These are phyloP conservation scores for Drosophila lacicola DNA, from an alignment of 2,888 invertebrate genomes.

Conservation along the genomic window DNA sequence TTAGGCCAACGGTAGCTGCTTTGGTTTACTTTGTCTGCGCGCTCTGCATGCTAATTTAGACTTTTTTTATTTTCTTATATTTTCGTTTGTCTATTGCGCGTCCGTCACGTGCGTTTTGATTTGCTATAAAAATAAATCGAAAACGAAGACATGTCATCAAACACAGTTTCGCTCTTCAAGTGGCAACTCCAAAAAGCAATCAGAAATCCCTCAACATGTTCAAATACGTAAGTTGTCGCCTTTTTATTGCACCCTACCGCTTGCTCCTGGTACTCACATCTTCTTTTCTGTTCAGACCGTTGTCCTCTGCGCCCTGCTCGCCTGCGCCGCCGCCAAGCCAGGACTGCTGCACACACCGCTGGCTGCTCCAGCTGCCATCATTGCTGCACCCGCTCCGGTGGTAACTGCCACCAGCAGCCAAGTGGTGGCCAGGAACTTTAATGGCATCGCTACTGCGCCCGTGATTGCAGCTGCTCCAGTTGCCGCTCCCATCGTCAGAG, in stretches of 20 bases:
- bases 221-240: constrained; percentile 59
- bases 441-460: constrained; percentile 67
- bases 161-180: constrained; percentile 41
- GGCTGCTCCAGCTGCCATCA: constrained; percentile 37
- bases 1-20: constrained; percentile 19
- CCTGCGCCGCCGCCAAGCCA: constrained; percentile 55
- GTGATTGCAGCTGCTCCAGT: constrained; percentile 53
- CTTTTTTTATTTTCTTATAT: not conserved
- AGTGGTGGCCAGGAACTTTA: constrained; percentile 64
- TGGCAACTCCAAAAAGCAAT: constrained; percentile 38
- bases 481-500: constrained; percentile 12
- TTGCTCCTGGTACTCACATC: not conserved
- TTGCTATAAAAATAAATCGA: constrained; percentile 70
- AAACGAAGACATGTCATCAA: constrained; percentile 53
- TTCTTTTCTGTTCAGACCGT: constrained; percentile 22
- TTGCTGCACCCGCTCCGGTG: constrained; percentile 64
- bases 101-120: constrained; percentile 58
- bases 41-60: constrained; percentile 60
- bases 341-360: constrained; percentile 39
- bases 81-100: constrained; percentile 22
- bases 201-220: constrained; percentile 50
- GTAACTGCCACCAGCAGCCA: constrained; percentile 73
- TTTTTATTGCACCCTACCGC: constrained; percentile 3
- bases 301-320: constrained; percentile 48
- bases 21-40: constrained; percentile 32